Conservation (phyloP, 2,888 invertebrate genomes). For the Mechanitis messenoides region DNA sequence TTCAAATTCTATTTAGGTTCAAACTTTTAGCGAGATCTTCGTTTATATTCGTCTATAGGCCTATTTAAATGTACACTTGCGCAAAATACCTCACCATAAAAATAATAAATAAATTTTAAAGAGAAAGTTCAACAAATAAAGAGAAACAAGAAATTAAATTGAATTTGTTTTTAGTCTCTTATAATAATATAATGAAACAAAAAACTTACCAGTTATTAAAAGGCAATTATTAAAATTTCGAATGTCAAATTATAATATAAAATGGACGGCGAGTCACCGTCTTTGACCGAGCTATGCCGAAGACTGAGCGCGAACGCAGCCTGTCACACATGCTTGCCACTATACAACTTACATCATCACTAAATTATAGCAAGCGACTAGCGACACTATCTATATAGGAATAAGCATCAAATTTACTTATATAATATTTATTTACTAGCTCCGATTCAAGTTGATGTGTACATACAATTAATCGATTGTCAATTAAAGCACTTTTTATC, state of each 20-base stretch:
- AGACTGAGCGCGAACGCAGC: slow-evolving; percentile 53
- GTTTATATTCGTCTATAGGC: too few relatives aligned
- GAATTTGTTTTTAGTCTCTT: not conserved
- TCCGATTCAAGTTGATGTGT: not conserved
- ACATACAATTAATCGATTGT: slow-evolving; percentile 14
- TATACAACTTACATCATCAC: slow-evolving; percentile 2
- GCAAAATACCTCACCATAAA: too few relatives aligned
- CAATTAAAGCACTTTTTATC: slow-evolving; percentile 10
- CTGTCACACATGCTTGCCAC: slow-evolving; percentile 23
- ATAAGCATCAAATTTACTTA: not conserved
- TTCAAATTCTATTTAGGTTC: too few relatives aligned
- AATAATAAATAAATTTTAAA: not conserved
- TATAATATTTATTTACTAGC: not conserved
- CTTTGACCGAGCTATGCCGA: slow-evolving; percentile 47
- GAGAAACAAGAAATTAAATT: not conserved
- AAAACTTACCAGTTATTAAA: slow-evolving; percentile 28
- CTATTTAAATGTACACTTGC: too few relatives aligned
- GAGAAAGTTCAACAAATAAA: slow-evolving; percentile 7
- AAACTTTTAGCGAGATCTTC: too few relatives aligned
- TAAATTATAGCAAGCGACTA: not conserved
- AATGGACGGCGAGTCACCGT: slow-evolving; percentile 47
- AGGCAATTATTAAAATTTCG: slow-evolving; percentile 20
- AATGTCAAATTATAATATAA: slow-evolving; percentile 31
- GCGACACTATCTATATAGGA: not conserved
- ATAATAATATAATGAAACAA: not conserved